Evolutionary conservation across 2,113 vertebrate species (phyloP).

Genomic region (Columba janthina): DNA sequence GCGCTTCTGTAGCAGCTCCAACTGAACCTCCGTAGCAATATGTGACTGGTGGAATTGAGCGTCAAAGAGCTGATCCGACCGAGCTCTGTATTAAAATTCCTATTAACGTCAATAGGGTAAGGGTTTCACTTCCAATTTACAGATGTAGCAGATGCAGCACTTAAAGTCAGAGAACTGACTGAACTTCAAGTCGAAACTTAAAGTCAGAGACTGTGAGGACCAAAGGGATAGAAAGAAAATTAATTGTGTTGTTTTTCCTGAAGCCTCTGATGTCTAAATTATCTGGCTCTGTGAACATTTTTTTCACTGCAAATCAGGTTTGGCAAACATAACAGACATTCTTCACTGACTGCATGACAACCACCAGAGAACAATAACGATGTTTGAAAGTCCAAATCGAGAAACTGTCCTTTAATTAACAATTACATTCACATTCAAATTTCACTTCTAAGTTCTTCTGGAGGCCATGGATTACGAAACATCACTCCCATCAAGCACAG

Average conservation of each 20-base stretch:
- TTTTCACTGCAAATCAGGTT: background rate
- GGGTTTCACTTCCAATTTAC: background rate
- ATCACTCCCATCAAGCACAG: background rate
- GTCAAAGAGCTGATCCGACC: background rate
- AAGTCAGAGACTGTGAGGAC: background rate
- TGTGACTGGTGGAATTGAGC: background rate
- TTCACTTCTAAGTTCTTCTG: slow-evolving; percentile 70
- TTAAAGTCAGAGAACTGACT: background rate
- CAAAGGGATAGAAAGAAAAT: background rate
- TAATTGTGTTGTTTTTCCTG: background rate
- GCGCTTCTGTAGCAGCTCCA: background rate
- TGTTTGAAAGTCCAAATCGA: slow-evolving; percentile 51
- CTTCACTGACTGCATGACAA: background rate
- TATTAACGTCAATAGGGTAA: background rate
- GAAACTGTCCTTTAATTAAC: slow-evolving; percentile 51
- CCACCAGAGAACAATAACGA: background rate
- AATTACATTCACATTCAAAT: slow-evolving; percentile 68
- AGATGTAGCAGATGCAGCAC: background rate
- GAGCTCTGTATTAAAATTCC: background rate
- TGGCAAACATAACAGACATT: slow-evolving; percentile 21
- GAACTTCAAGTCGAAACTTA: background rate
- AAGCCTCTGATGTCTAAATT: slow-evolving; percentile 8
- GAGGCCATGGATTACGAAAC: slow-evolving; percentile 52
- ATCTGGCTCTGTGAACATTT: background rate
- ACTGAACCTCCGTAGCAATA: background rate